Conservation (phyloP, 2,888 invertebrate species). For the Dicranocentrus wangi region DNA sequence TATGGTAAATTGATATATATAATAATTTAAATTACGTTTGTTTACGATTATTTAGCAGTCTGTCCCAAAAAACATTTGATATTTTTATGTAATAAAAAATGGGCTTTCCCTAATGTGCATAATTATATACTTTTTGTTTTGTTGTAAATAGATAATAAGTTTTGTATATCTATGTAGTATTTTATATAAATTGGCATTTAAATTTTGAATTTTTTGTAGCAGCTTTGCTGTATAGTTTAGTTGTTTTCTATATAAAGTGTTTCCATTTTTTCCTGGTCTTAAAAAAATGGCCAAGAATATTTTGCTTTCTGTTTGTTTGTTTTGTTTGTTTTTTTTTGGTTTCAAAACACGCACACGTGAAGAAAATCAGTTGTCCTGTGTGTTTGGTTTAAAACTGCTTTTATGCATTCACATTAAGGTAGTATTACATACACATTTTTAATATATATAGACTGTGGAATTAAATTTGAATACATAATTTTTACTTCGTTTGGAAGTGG, state of each 20-base stretch:
- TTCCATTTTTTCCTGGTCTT: conserved; percentile 18
- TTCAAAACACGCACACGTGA: no score
- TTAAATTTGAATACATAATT: conserved; percentile 56
- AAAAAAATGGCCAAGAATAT: conserved; percentile 25
- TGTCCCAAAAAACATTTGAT: conserved; percentile 47
- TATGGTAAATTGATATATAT: conserved; percentile 2
- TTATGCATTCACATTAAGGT: conserved; percentile 29
- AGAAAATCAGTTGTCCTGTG: neutral
- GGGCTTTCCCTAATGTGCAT: conserved; percentile 19
- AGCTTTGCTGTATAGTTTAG: conserved; percentile 9
- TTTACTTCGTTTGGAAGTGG: conserved; percentile 53
- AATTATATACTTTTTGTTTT: conserved; percentile 33
- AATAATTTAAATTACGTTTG: no score
- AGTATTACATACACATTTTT: neutral
- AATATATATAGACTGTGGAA: neutral
- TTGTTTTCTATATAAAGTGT: conserved; percentile 14
- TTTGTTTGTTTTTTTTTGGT: conserved; percentile 1
- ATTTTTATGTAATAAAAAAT: conserved; percentile 31
- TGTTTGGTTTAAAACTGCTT: conserved; percentile 7
- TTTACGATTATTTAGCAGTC: conserved; percentile 55
- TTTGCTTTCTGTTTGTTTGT: conserved; percentile 2
- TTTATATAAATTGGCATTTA: conserved; percentile 37
- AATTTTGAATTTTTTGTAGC: conserved; percentile 26
- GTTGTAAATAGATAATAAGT: conserved; percentile 18
- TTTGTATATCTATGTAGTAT: conserved; percentile 27